Percentiles rank a stretch among this genome's conserved stretches.
Conservation (phyloP, 2,888 invertebrate species). For the Pheosia tremula region DNA sequence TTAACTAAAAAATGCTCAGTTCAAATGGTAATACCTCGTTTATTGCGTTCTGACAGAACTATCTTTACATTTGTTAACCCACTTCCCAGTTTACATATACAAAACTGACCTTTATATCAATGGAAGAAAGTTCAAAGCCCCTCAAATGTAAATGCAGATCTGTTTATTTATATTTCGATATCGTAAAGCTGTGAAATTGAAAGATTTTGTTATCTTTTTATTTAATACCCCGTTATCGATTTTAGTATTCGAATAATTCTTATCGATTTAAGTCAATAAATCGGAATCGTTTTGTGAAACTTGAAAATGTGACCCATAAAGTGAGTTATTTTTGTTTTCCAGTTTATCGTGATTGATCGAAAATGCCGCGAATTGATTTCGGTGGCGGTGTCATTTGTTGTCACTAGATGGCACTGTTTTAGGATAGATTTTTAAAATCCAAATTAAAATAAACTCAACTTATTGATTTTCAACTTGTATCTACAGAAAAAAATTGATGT, state of each 20-base stretch:
- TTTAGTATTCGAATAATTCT: slow-evolving; percentile 42
- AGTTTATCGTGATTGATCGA: slow-evolving; percentile 15
- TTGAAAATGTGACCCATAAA: slow-evolving; percentile 36
- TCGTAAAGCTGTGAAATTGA: slow-evolving; percentile 31
- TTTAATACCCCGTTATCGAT: slow-evolving; percentile 39
- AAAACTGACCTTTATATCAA: slow-evolving; percentile 13
- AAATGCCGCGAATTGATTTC: background rate
- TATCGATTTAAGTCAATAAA: slow-evolving; percentile 27
- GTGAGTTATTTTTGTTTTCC: slow-evolving; percentile 32
- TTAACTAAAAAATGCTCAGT: slow-evolving; percentile 43
- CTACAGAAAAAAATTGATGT: too few relatives aligned
- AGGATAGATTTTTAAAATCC: background rate
- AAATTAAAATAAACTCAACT: too few relatives aligned
- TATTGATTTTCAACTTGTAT: too few relatives aligned
- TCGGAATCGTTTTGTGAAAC: slow-evolving; percentile 27
- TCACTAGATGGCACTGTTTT: slow-evolving; percentile 1
- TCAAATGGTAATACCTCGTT: slow-evolving; percentile 44
- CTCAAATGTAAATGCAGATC: slow-evolving; percentile 2
- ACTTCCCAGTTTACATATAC: slow-evolving; percentile 11
- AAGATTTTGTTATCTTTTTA: slow-evolving; percentile 36
- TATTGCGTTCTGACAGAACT: slow-evolving; percentile 31
- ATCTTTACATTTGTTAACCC: slow-evolving; percentile 29
- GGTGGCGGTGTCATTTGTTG: background rate
- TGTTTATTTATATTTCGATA: slow-evolving; percentile 21
- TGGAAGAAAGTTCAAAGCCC: background rate